Evolutionary conservation across 2,797 vertebrate genomes (phyloP), one percentile per base, ranked within the genome.

Genomic region (Chelon auratus): DNA sequence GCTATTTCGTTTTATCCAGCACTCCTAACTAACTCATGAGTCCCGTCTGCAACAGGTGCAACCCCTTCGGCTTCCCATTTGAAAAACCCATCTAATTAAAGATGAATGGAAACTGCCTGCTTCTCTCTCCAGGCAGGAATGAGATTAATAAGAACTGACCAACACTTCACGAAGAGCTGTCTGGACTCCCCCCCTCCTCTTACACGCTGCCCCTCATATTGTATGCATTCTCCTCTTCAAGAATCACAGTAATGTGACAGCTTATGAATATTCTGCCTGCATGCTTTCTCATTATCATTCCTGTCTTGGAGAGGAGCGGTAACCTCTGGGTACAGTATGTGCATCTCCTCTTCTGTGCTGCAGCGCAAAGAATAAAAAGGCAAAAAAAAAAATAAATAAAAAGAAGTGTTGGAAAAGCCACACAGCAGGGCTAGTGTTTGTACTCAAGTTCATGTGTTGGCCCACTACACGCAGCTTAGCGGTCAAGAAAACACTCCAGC

Each of bases 221-320:
- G 64, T 43, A 70, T 81, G 70, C 80, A 26, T 66, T 45, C 54
- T 65, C 65, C 60, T 68, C 57, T 63, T 77, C 51, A 74, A 73
- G 56, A 72, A 74, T 50, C 73, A 40, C 72, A 55, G 68, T 77
- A 82, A 81, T 75, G 83, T 89, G 83, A 81, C 82, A 85, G 85
- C 80, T 51, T 86, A 83, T 90, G 85, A 87, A 90, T 90, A 89
- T 86, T 90, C 81, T 72, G 63, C 80, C 76, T 66, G 68, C 86
- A 67, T 78, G 84, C 33, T 76, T 79, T 75, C 86, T 91, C 87
- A 87, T 92, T 90, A 87, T 87, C 68, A 89, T 91, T 90, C 90
- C 77, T 33, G 30, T 33, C 30, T 33, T 33, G 30, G 30, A 63
- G 81, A 76, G 68, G 45, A 47, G 84, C 22, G 61, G 79, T 88